Evolutionary conservation across 2,113 vertebrate genomes (phyloP), one percentile per base, ranked within the genome.

Genomic region (Platycercus adscitus): DNA sequence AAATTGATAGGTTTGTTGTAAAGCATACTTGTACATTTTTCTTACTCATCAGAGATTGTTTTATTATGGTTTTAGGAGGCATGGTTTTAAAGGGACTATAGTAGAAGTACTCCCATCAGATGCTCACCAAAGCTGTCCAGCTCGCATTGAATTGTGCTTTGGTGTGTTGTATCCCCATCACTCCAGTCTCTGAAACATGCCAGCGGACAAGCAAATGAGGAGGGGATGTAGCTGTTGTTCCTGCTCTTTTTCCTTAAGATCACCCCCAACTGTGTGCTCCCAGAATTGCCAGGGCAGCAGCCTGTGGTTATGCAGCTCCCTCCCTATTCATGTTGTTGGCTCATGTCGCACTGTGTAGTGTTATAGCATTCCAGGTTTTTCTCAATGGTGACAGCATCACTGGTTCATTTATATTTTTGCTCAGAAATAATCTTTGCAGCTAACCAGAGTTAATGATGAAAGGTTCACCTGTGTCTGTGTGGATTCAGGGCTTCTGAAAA

Each of bases 341-440:
- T 81, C 5, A 0, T 0, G 2, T 66, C 9, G 2, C 10, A 7
- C 39, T 25, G 1, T 2, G 1, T 33, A 43, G 29, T 28, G 24
- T 69, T 73, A 23, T 0, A 0, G 17, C 4, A 0, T 64, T 87
- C n/a, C 43, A 75, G 31, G 13, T 44, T 94, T 73, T 95, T 94
- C 47, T 65, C 66, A 64, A 28, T 69, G 85, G 39, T 53, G 35
- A 44, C 37, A 49, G n/a, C 43, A 19, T 80, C 19, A 8, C 55
- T 69, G 33, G 10, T 69, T 79, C 18, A 15, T 76, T 79, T 72
- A 33, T 43, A 8, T 28, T 81, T 88, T 60, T 92, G 26, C 33
- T 92, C n/a, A 64, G 83, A 78, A 95, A 31, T 49, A 77, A 66
- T 17, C 64, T 78, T 53, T 81, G 31, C 33, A 63, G 46, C 29